phyloP scores from a whole-genome alignment of 2,113 vertebrate genomes.

The Ailurus styani region DNA sequence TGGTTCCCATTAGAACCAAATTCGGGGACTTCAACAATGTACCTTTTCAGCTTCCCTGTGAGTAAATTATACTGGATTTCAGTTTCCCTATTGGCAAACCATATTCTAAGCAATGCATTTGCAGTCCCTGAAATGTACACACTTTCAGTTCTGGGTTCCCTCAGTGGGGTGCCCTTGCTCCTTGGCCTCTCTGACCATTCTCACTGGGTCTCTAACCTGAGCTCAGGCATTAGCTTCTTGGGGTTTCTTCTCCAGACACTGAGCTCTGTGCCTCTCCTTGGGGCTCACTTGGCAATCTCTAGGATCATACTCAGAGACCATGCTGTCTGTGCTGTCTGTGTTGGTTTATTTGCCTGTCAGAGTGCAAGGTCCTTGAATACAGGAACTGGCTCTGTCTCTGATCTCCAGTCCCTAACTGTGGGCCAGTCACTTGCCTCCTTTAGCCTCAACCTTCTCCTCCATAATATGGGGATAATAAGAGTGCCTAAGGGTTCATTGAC shows the following conservation, averaged over 20 bases:
- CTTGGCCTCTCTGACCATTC: background rate
- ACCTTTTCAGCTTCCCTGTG: background rate
- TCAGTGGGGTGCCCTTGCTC: rapidly evolving
- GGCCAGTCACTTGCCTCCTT: background rate
- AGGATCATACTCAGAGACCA: background rate
- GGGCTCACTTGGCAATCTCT: background rate
- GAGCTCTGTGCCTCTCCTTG: background rate
- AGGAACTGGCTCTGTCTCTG: background rate
- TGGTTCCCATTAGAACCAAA: background rate
- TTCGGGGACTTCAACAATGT: background rate
- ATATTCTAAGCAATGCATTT: background rate
- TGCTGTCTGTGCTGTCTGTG: background rate
- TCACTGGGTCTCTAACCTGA: background rate
- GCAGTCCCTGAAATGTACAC: rapidly evolving
- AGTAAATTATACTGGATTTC: background rate
- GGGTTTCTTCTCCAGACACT: background rate
- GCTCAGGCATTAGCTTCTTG: background rate
- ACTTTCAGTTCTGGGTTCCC: background rate
- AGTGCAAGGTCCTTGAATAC: background rate
- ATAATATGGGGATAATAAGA: background rate
- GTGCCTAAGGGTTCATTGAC: background rate
- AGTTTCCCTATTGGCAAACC: background rate
- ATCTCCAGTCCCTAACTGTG: background rate
- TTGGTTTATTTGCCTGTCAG: background rate
- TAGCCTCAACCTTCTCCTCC: background rate